Evolutionary conservation across 2,113 vertebrate genomes (phyloP).

Genomic region (Urocynchramus pylzowi): DNA sequence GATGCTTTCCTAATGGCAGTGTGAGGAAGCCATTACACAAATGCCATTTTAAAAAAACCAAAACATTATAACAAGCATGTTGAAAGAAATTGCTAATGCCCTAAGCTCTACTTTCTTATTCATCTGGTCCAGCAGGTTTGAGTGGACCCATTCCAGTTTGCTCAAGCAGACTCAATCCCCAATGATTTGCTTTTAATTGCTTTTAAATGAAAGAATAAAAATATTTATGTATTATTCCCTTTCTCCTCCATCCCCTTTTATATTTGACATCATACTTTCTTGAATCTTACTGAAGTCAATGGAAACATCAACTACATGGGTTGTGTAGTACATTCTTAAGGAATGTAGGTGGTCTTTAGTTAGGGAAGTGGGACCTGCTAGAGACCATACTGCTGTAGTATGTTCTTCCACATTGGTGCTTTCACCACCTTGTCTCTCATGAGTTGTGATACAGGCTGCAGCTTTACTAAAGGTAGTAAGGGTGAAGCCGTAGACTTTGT

Average conservation of each 20-base stretch:
- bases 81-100: not conserved
- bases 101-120: not conserved
- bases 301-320: rapidly evolving
- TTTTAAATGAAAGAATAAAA: not conserved
- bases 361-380: not conserved
- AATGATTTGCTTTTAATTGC: not conserved
- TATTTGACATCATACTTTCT: not conserved
- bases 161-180: not conserved
- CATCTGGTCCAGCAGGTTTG: not conserved
- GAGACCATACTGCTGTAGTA: not conserved
- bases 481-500: not conserved
- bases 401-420: not conserved
- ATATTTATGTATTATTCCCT: not conserved
- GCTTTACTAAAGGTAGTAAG: not conserved
- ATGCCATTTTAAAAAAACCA: not conserved
- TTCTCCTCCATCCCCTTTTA: not conserved
- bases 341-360: not conserved
- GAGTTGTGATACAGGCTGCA: not conserved
- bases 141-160: not conserved
- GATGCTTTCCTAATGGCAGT: not conserved
- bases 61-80: not conserved
- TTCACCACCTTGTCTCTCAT: not conserved
- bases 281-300: not conserved
- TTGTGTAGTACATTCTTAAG: not conserved
- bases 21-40: not conserved